phyloP scores from a whole-genome alignment of 2,888 invertebrate genomes.

The Nowickia ferox region DNA sequence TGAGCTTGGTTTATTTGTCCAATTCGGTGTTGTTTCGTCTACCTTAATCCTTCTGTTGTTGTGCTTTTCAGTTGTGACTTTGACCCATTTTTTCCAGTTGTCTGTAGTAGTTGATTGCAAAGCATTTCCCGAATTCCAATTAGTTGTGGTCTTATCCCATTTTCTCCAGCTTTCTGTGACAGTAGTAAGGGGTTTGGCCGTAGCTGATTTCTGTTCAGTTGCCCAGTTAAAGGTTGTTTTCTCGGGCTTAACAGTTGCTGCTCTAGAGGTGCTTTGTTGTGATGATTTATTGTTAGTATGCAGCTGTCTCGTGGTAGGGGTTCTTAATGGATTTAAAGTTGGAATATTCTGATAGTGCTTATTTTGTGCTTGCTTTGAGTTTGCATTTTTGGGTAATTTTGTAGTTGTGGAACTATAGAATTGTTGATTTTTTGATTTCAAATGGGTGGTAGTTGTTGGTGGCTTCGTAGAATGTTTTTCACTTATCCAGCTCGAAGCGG shows the following conservation, averaged over 20 bases:
- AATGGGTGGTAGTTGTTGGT: conserved; percentile 15
- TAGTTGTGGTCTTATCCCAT: conserved; percentile 14
- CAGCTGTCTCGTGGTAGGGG: background rate
- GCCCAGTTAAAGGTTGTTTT: background rate
- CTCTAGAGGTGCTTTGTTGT: conserved; percentile 3
- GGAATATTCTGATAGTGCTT: conserved; percentile 6
- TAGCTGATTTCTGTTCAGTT: conserved; percentile 6
- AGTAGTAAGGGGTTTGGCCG: background rate
- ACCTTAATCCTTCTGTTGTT: conserved; percentile 24
- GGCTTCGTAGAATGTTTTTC: conserved; percentile 43
- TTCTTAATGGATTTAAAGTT: conserved; percentile 28
- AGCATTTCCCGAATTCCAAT: background rate
- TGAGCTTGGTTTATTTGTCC: conserved; percentile 15
- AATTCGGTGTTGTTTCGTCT: conserved; percentile 21
- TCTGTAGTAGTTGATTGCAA: conserved; percentile 16
- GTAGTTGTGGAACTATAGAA: conserved; percentile 31
- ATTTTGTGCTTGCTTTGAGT: background rate
- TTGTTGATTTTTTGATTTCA: conserved; percentile 1
- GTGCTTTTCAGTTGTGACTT: background rate
- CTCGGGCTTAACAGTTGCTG: background rate
- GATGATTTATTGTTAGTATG: conserved; percentile 27
- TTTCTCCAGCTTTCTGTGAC: conserved; percentile 3
- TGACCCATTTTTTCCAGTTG: conserved; percentile 19
- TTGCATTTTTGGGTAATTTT: conserved; percentile 19
- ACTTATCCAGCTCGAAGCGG: conserved; percentile 28